Evolutionary conservation across 1,140 invertebrate species (phyloP), one percentile per base, ranked within the genome.

Genomic region (Rhagoletis zephyria): DNA sequence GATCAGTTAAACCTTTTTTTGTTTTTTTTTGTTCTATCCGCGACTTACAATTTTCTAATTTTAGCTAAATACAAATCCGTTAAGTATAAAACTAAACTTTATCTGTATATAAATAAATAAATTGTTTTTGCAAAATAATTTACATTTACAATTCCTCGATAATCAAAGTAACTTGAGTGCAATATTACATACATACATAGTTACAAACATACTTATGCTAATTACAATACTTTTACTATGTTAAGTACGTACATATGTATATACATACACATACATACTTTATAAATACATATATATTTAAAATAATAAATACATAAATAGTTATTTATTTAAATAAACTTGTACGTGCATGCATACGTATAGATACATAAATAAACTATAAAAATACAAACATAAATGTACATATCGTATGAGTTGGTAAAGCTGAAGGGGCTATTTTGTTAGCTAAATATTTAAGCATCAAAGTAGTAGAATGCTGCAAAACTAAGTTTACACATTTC

Each of bases 121-220:
- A 3, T 7, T 40, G 5, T 30, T 67, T 56, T 56, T 56, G 10
- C 51, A 7, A 81, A 51, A 81, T 56, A 81, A 30, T 4, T 45
- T 45, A 70, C 14, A 45, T 70, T 4, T 81, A 56, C 2, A 30
- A 81, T 81, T 81, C 74, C 74, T 56, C 14, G 19, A 56, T 81
- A 81, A 81, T 56, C 48, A 59, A 81, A 51, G 74, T 81, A 81
- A 81, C 74, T 81, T 81, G 74, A 81, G 74, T 81, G 74, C 74
- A 81, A 81, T 81, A 81, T 81, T 56, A 59, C 12, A 30, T 19
- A 51, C 19, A 77, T n/a, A 19, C 19, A 77, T n/a, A n/a, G n/a
- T n/a, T n/a, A 19, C 48, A 56, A 51, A 81, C n/a, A 45, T 19
- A 81, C n/a, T 14, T 19, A 70, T 81, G 42, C 16, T 56, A 51